Evolutionary conservation across 2,113 vertebrate species (phyloP).

Genomic region (Vulpes vulpes): DNA sequence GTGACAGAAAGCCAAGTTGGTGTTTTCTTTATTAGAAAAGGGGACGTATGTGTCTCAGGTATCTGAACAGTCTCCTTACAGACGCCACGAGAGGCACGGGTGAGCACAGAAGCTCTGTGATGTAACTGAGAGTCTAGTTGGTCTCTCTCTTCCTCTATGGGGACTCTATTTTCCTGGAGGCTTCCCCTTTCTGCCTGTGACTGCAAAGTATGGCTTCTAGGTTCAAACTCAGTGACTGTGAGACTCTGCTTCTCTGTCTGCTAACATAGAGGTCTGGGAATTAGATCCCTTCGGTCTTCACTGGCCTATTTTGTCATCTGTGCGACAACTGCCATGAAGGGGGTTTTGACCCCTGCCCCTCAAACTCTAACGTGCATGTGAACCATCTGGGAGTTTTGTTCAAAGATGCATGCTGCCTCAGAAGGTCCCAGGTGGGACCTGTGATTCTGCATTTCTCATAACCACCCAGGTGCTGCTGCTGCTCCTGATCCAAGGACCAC

Average conservation of each 20-base stretch:
- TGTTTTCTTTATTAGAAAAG: neutral
- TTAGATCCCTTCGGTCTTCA: neutral
- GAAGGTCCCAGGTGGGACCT: neutral
- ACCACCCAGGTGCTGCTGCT: neutral
- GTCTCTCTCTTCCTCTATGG: neutral
- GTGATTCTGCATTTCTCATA: neutral
- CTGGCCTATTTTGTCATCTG: neutral
- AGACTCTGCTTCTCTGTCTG: neutral
- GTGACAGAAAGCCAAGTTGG: constrained; percentile 25
- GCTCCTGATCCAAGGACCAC: neutral
- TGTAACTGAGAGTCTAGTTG: rapidly evolving
- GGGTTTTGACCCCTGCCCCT: neutral
- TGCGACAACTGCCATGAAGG: neutral
- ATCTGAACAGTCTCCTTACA: neutral
- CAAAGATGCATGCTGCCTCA: neutral
- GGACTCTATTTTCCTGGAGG: neutral
- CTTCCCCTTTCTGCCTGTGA: neutral
- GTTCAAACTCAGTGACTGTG: neutral
- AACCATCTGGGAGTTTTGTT: neutral
- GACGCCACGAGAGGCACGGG: neutral
- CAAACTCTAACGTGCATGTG: neutral
- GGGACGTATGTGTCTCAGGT: neutral
- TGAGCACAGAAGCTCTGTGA: neutral
- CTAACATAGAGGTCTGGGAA: neutral
- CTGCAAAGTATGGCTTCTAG: neutral